Percentiles rank a stretch among this genome's conserved stretches.
Conservation (phyloP, 2,797 vertebrate genomes). For the Kryptolebias ocellatus region DNA sequence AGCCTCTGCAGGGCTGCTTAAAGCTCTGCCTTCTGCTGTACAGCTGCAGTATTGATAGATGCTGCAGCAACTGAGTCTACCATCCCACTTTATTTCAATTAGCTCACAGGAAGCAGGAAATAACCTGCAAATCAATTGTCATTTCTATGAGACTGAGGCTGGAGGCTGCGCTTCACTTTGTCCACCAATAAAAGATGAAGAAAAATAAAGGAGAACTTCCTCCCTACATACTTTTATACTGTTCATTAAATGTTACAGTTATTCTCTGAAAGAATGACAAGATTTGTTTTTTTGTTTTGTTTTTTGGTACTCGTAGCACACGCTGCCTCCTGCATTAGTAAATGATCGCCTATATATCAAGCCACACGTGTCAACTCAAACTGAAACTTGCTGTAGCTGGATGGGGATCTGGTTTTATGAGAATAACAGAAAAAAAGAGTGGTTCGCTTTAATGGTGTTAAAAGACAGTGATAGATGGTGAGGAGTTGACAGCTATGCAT, state of each 20-base stretch:
- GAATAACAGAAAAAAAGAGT: not conserved
- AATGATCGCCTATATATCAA: slow-evolving; percentile 6
- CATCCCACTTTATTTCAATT: slow-evolving; percentile 82
- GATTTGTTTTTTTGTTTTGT: slow-evolving; percentile 36
- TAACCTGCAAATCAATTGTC: slow-evolving; percentile 81
- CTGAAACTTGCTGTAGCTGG: not conserved
- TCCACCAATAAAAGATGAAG: slow-evolving; percentile 72
- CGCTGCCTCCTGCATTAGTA: not conserved
- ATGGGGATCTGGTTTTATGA: slow-evolving; percentile 13
- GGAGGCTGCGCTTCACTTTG: slow-evolving; percentile 68
- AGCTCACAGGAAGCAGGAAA: slow-evolving; percentile 81
- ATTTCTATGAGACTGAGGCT: slow-evolving; percentile 65
- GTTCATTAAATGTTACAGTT: slow-evolving; percentile 42
- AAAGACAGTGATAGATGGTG: not conserved
- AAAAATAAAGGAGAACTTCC: slow-evolving; percentile 70
- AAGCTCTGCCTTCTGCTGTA: slow-evolving; percentile 37
- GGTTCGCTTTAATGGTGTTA: not conserved
- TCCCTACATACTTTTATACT: slow-evolving; percentile 20
- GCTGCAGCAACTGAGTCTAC: slow-evolving; percentile 63
- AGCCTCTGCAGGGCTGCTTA: slow-evolving; percentile 44
- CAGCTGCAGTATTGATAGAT: slow-evolving; percentile 73
- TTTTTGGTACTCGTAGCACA: slow-evolving; percentile 17
- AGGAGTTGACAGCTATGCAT: not conserved
- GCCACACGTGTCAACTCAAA: not conserved
- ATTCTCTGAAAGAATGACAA: slow-evolving; percentile 23